Evolutionary conservation across 2,888 invertebrate genomes (phyloP).

Genomic region (Caenorhabditis parvicauda): DNA sequence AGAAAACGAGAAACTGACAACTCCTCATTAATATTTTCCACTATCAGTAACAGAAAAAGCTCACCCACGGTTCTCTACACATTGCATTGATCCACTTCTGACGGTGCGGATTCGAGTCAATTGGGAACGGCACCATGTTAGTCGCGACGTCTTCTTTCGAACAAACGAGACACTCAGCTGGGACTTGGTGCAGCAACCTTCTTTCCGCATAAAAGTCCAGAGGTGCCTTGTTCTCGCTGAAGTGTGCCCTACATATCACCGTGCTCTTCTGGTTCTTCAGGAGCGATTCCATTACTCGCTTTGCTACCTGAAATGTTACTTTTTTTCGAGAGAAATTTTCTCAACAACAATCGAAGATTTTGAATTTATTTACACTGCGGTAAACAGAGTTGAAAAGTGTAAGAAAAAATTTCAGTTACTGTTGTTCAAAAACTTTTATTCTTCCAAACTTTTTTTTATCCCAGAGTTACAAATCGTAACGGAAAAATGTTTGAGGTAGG

Average conservation of each 20-base stretch:
- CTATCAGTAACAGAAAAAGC: too few species aligned
- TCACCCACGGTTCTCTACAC: slow-evolving; percentile 30
- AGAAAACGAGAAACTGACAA: neutral
- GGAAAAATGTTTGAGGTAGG: too few species aligned
- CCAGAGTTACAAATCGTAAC: too few species aligned
- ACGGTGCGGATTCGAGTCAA: slow-evolving; percentile 12
- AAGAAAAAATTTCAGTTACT: too few species aligned
- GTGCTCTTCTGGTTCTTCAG: slow-evolving; percentile 4
- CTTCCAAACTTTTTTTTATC: too few species aligned
- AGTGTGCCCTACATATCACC: slow-evolving; percentile 20
- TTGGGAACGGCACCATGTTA: slow-evolving; percentile 33
- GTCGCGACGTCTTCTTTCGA: slow-evolving; percentile 22
- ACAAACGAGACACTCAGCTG: slow-evolving; percentile 32
- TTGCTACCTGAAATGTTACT: too few species aligned
- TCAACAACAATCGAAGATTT: too few species aligned
- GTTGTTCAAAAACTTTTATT: too few species aligned
- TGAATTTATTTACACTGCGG: too few species aligned
- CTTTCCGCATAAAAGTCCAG: slow-evolving; percentile 34
- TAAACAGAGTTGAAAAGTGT: too few species aligned
- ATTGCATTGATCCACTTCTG: slow-evolving; percentile 35
- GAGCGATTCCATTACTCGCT: slow-evolving; percentile 10
- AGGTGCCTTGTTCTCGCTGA: slow-evolving; percentile 16
- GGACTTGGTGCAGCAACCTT: slow-evolving; percentile 18
- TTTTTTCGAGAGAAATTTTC: too few species aligned
- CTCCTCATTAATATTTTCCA: too few species aligned